Evolutionary conservation across 2,888 invertebrate species (phyloP).

Genomic region (Lacanobia oleracea): DNA sequence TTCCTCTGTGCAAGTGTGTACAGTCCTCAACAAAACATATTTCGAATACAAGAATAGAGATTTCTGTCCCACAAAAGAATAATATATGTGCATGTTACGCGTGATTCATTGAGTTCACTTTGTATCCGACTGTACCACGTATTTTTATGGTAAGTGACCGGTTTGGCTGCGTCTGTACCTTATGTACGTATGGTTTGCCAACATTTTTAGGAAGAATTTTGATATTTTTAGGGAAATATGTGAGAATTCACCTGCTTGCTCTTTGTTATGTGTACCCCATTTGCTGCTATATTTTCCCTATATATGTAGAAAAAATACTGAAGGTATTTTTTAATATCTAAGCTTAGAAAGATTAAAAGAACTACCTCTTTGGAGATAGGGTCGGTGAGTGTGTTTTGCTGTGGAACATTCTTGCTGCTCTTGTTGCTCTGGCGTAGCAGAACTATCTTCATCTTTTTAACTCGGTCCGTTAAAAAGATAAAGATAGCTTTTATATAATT

Average conservation of each 20-base stretch:
- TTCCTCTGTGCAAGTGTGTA: conserved; percentile 14
- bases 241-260: background rate
- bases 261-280: too few relatives aligned
- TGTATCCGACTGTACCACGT: conserved; percentile 57
- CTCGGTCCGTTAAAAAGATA: too few relatives aligned
- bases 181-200: background rate
- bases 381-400: too few relatives aligned
- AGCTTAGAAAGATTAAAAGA: too few relatives aligned
- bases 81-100: conserved; percentile 67
- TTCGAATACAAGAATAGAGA: conserved; percentile 64
- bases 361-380: too few relatives aligned
- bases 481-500: too few relatives aligned
- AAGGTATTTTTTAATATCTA: too few relatives aligned
- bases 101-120: conserved; percentile 69
- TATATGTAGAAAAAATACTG: too few relatives aligned
- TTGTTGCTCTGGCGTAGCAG: too few relatives aligned
- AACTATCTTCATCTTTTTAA: too few relatives aligned
- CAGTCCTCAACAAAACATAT: conserved; percentile 42
- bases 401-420: too few relatives aligned
- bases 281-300: too few relatives aligned
- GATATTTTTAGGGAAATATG: conserved; percentile 9
- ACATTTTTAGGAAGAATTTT: conserved; percentile 17
- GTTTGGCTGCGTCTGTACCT: conserved; percentile 27
- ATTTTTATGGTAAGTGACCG: conserved; percentile 57
- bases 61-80: conserved; percentile 67